Evolutionary conservation across 1,140 invertebrate genomes (phyloP).

Genomic region (Anthonomus grandis): DNA sequence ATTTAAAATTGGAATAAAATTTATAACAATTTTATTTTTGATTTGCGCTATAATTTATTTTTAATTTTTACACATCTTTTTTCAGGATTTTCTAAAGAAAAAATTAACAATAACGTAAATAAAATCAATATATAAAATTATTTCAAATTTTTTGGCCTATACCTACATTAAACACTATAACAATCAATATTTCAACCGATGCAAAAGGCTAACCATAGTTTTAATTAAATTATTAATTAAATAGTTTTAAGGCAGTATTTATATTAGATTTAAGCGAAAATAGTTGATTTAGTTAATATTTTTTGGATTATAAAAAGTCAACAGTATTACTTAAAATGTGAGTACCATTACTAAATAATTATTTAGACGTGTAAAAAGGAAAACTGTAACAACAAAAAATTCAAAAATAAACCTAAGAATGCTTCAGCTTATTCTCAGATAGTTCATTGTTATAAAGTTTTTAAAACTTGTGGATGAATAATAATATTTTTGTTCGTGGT

Average conservation of each 20-base stretch:
- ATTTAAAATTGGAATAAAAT: no score
- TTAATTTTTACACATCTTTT: no score
- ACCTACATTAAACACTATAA: no score
- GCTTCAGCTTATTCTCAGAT: not conserved
- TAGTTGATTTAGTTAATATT: not conserved
- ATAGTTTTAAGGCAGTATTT: not conserved
- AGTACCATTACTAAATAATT: slow-evolving; percentile 13
- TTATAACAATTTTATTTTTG: no score
- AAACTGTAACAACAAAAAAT: not conserved
- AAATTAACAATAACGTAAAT: no score
- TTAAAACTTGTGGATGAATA: slow-evolving; percentile 1
- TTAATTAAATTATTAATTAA: no score
- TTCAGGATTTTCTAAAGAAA: no score
- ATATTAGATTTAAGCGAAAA: not conserved
- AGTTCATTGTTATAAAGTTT: slow-evolving; percentile 6
- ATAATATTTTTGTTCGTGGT: slow-evolving; percentile 13
- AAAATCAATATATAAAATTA: no score
- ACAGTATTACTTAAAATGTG: slow-evolving; percentile 36
- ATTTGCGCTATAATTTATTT: no score
- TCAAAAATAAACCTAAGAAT: slow-evolving; percentile 1
- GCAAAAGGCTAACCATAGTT: no score
- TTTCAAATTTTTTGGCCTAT: no score
- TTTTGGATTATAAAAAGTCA: slow-evolving; percentile 17
- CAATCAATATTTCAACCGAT: no score
- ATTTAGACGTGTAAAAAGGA: not conserved